phyloP scores from a whole-genome alignment of 1,140 invertebrate genomes.

The Diorhabda elongata region DNA sequence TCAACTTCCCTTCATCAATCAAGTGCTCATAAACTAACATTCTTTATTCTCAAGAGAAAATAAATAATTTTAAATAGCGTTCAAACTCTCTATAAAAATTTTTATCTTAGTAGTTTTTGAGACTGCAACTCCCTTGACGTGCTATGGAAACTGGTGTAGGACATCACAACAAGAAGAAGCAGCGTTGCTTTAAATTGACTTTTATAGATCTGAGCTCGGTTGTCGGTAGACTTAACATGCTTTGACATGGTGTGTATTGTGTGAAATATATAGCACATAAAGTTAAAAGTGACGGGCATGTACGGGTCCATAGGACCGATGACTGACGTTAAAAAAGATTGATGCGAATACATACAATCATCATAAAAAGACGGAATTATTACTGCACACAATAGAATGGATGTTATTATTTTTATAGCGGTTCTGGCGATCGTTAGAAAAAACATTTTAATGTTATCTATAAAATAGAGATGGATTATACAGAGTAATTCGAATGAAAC shows the following conservation, averaged over 20 bases:
- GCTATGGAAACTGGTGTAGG: conserved; percentile 1
- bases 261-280: conserved; percentile 2
- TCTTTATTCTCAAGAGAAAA: too few species aligned
- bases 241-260: not conserved
- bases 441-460: too few species aligned
- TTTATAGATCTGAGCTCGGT: not conserved
- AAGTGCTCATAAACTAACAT: too few species aligned
- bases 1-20: too few species aligned
- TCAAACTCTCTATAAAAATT: too few species aligned
- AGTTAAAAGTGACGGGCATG: not conserved
- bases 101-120: not conserved
- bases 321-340: not conserved
- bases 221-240: not conserved
- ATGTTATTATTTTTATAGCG: too few species aligned
- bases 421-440: too few species aligned
- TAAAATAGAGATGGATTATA: too few species aligned
- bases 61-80: too few species aligned
- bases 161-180: not conserved
- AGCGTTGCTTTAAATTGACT: conserved; percentile 1
- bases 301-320: not conserved
- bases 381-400: too few species aligned
- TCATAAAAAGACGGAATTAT: conserved; percentile 11
- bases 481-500: too few species aligned
- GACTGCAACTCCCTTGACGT: not conserved
- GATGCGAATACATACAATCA: not conserved